A percentile compares a stretch with the other conserved stretches of the same genome.
These are phyloP conservation scores for Agrotis puta DNA, from an alignment of 2,888 invertebrate genomes.

Conservation along the genomic window DNA sequence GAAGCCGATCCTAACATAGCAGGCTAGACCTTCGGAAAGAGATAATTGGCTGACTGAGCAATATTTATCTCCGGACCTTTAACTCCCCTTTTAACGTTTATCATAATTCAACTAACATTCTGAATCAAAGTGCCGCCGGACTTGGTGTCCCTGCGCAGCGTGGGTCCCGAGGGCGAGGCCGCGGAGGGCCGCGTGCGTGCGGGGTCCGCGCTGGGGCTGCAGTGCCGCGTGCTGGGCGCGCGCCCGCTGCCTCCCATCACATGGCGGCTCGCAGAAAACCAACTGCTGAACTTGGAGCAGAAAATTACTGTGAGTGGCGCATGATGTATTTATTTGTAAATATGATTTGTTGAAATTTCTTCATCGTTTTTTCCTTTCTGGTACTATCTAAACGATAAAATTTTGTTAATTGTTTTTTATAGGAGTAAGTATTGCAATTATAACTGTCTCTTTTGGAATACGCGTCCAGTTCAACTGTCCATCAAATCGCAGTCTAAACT, in stretches of 20 bases:
- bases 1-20: too few species aligned
- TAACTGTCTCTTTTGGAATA: neutral
- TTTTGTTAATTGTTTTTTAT: too few species aligned
- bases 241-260: slow-evolving; percentile 80
- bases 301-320: slow-evolving; percentile 77
- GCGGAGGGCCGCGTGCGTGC: slow-evolving; percentile 74
- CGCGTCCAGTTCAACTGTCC: neutral
- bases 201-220: slow-evolving; percentile 75
- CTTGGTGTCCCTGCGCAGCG: slow-evolving; percentile 78
- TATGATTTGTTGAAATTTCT: neutral
- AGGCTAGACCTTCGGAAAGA: too few species aligned
- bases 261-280: slow-evolving; percentile 80
- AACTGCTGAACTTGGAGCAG: slow-evolving; percentile 78
- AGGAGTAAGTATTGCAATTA: too few species aligned
- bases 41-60: too few species aligned
- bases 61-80: too few species aligned
- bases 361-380: too few species aligned
- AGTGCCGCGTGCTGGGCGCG: slow-evolving; percentile 86
- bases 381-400: too few species aligned
- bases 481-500: neutral
- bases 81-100: neutral
- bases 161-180: slow-evolving; percentile 61
- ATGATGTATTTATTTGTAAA: slow-evolving; percentile 15
- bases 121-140: slow-evolving; percentile 81
- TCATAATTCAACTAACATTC: slow-evolving; percentile 21